Evolutionary conservation across 2,797 vertebrate species (phyloP).

Genomic region (Syngnathus acus): DNA sequence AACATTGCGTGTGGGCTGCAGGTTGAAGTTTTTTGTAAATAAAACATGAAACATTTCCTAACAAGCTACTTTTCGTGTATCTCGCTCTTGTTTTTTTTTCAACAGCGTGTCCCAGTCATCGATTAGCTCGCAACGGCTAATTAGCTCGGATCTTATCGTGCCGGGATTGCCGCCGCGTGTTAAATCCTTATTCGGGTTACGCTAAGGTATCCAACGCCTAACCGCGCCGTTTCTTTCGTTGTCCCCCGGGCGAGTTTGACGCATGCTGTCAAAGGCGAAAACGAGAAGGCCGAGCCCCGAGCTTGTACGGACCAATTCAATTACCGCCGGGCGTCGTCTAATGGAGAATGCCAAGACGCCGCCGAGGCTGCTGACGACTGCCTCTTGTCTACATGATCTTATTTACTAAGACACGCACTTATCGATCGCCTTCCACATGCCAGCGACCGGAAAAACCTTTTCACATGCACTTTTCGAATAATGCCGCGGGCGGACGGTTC

Average conservation of each 20-base stretch:
- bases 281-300: constrained; percentile 49
- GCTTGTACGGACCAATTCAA: constrained; percentile 67
- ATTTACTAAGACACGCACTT: constrained; percentile 68
- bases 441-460: constrained; percentile 46
- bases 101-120: constrained; percentile 21
- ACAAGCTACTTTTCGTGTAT: constrained; percentile 7
- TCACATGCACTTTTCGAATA: constrained; percentile 49
- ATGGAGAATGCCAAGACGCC: constrained; percentile 61
- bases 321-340: constrained; percentile 59
- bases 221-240: constrained; percentile 7
- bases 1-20: constrained; percentile 14
- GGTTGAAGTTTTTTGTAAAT: not conserved
- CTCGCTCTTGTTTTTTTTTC: not conserved
- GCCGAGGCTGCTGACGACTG: constrained; percentile 66
- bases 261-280: constrained; percentile 55
- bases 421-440: constrained; percentile 67
- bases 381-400: constrained; percentile 70
- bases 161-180: constrained; percentile 21
- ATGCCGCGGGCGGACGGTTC: constrained; percentile 17
- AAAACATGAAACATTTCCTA: constrained; percentile 4
- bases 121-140: constrained; percentile 34
- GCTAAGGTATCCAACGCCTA: not conserved
- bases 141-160: constrained; percentile 40
- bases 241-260: constrained; percentile 28
- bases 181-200: constrained; percentile 12